Conservation (phyloP, 2,888 invertebrate species). For the Diploptera punctata region DNA sequence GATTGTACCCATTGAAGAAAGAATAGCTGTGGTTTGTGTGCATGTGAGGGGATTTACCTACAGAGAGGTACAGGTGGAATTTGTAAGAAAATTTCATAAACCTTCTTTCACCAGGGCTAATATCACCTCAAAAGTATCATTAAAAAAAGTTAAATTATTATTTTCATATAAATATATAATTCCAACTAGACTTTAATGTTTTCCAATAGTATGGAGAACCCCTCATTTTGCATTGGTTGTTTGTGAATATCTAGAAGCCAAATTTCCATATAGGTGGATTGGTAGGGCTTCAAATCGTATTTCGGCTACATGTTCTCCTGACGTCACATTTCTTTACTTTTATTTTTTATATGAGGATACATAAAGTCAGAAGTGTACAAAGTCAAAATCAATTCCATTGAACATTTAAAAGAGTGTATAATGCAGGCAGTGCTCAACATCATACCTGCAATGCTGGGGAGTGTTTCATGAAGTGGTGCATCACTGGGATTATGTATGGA, state of each 20-base stretch:
- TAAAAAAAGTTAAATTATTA: too few relatives aligned
- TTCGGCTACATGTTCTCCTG: not conserved
- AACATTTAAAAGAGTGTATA: not conserved
- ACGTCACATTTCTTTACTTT: not conserved
- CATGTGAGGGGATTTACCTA: not conserved
- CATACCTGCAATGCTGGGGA: not conserved
- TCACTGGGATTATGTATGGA: not conserved
- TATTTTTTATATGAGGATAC: not conserved
- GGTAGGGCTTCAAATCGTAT: not conserved
- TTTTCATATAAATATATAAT: too few relatives aligned
- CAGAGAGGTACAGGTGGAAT: not conserved
- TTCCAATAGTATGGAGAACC: not conserved
- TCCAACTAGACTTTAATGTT: not conserved
- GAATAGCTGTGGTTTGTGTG: too few relatives aligned
- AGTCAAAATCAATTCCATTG: not conserved
- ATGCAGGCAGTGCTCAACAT: not conserved
- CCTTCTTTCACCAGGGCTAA: not conserved
- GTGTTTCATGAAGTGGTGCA: slow-evolving; percentile 7
- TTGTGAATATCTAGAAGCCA: not conserved
- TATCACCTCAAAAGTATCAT: not conserved
- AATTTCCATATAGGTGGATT: too few relatives aligned
- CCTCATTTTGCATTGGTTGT: not conserved
- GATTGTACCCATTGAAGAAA: too few relatives aligned
- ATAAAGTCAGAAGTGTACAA: too few relatives aligned
- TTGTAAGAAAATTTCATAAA: not conserved